A percentile compares a stretch with the other conserved stretches of the same genome.
Evolutionary conservation across 2,888 invertebrate species (phyloP).

Genomic region (Acleris emargana): DNA sequence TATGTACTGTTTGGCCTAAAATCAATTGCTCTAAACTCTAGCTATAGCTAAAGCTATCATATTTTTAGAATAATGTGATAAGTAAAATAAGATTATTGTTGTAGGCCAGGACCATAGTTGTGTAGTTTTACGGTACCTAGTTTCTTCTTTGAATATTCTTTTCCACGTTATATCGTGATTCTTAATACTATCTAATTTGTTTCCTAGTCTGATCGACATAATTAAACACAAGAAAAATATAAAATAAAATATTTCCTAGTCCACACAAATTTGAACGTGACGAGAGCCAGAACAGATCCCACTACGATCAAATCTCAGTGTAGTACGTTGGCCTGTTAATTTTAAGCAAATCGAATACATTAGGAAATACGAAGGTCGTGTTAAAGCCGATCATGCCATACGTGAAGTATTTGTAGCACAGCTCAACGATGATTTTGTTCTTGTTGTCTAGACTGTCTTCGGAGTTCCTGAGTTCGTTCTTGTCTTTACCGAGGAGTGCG

Average conservation of each 20-base stretch:
- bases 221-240: neutral
- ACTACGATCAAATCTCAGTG: constrained; percentile 88
- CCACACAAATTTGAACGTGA: constrained; percentile 3
- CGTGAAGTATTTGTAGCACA: constrained; percentile 92
- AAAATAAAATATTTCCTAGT: neutral
- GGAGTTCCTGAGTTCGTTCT: constrained; percentile 86
- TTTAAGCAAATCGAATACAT: constrained; percentile 88
- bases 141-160: too few relatives aligned
- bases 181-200: too few relatives aligned
- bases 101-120: too few relatives aligned
- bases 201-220: too few relatives aligned
- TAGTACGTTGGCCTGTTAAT: constrained; percentile 93
- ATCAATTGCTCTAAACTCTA: too few relatives aligned
- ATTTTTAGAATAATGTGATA: too few relatives aligned
- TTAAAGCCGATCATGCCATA: constrained; percentile 92
- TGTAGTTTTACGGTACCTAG: too few relatives aligned
- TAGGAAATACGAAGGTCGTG: constrained; percentile 90
- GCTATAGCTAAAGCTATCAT: too few relatives aligned
- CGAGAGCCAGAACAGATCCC: constrained; percentile 6
- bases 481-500: constrained; percentile 87
- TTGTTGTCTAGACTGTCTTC: constrained; percentile 87
- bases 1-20: too few relatives aligned
- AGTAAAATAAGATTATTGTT: too few relatives aligned
- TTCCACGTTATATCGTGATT: too few relatives aligned
- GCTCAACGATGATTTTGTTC: constrained; percentile 90